These are phyloP conservation scores for Epistrophella euchroma DNA, from an alignment of 2,888 invertebrate species.

Conservation along the genomic window DNA sequence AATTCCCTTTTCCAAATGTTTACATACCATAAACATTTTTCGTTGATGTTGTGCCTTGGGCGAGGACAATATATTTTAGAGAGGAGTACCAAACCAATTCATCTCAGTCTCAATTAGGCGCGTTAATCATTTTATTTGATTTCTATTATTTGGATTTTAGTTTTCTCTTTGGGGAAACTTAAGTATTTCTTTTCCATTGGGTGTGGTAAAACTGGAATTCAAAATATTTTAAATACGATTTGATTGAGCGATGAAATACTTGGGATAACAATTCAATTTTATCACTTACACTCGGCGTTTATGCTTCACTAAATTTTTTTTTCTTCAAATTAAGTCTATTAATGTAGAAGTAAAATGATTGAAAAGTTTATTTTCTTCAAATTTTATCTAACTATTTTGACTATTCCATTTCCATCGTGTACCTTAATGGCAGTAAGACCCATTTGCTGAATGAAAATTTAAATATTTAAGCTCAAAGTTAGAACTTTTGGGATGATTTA, in stretches of 20 bases:
- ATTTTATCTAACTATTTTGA: too few species aligned
- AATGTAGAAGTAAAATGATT: too few species aligned
- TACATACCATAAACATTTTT: constrained; percentile 67
- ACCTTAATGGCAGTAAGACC: too few species aligned
- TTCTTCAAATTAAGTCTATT: too few species aligned
- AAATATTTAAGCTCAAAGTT: too few species aligned
- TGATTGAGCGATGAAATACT: constrained; percentile 15
- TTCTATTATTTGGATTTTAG: constrained; percentile 34
- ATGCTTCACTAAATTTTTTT: too few species aligned
- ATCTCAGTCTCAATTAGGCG: constrained; percentile 56
- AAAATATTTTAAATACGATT: constrained; percentile 21
- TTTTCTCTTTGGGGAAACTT: background rate
- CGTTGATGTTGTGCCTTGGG: constrained; percentile 38
- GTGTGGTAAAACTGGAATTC: background rate
- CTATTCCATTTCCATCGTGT: too few species aligned
- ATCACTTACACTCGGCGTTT: too few species aligned
- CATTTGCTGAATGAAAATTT: too few species aligned
- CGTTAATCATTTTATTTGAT: constrained; percentile 61
- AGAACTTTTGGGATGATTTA: too few species aligned
- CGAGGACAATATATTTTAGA: constrained; percentile 19
- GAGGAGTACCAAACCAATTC: constrained; percentile 26
- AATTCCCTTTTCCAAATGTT: constrained; percentile 70
- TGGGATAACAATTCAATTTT: too few species aligned
- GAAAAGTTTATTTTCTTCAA: too few species aligned
- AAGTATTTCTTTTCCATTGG: background rate